Evolutionary conservation across 2,888 invertebrate species (phyloP).

Genomic region (Phymatocera aterrima): DNA sequence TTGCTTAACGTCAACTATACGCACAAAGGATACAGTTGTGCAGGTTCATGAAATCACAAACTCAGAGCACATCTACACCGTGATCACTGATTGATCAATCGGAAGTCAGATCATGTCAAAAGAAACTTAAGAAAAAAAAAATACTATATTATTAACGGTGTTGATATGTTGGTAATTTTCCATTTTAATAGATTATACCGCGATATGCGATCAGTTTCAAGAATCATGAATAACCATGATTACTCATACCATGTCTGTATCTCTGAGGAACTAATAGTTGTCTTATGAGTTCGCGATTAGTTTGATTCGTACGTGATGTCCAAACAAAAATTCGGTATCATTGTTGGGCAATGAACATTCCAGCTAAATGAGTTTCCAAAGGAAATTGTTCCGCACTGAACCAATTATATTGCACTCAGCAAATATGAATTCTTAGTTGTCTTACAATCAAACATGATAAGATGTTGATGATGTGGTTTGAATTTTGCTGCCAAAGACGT

Average conservation of each 20-base stretch:
- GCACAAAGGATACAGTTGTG: neutral
- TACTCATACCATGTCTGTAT: neutral
- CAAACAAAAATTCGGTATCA: neutral
- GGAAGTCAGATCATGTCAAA: neutral
- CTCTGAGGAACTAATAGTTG: neutral
- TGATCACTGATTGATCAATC: neutral
- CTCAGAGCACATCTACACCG: neutral
- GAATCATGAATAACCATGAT: conserved; percentile 2
- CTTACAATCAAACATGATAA: neutral
- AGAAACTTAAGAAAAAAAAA: too few species aligned
- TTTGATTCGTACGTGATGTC: neutral
- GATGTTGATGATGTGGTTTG: neutral
- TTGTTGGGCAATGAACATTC: neutral
- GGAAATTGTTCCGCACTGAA: neutral
- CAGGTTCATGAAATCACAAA: neutral
- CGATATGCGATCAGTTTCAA: neutral
- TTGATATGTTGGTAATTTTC: conserved; percentile 5
- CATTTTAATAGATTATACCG: neutral
- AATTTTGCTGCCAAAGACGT: neutral
- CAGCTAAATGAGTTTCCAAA: neutral
- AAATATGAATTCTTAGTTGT: neutral
- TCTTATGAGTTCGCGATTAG: neutral
- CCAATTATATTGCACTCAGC: neutral
- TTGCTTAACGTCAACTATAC: neutral
- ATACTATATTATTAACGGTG: neutral